Base-by-base conservation (phyloP, 2,888 invertebrate genomes). In the Erebia palarica region DNA sequence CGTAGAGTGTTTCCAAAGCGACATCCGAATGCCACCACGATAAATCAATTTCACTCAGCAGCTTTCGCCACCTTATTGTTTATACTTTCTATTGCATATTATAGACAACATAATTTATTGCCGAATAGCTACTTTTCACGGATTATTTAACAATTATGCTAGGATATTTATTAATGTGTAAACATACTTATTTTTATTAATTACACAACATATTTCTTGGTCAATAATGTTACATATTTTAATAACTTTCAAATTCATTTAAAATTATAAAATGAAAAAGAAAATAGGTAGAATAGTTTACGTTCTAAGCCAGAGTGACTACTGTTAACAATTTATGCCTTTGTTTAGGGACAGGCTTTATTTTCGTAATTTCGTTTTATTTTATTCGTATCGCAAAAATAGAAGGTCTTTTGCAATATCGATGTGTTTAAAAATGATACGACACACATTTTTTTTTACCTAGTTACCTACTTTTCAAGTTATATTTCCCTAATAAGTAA, bases 31-130 rank as follows among this genome's bases (percentile, higher is more conserved):
- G 82, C 83, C 79, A 80, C 77, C 79, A 80, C 84, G 79, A 92
- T 92, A 92, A 92, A 93, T 93, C 92, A 93, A 92, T 92, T 92
- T 92, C 93, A 86, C 92, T 81, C 80, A 79, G 84, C 82, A 85
- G 87, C 92, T 92, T 92, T 92, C 93, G 90, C 92, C 82, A 82
- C 82, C 82, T 89, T 91, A 92, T 92, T 93, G 92, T 93, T 91
- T 90, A 89, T 88, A 92, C 93, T 92, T 93, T 93, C 92, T 92
- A 92, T 86, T 86, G 82, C 81, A 81, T 80, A 77, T 36, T 36
- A 7, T 36, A 36, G 76, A 70, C 69, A 81, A 77, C 79, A 81
- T 81, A 82, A 87, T 87, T 79, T 88, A 86, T 83, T 86, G 73
- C 86, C 86, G 85, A 89, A 89, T 87, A 84, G 86, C 87, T 88